These are phyloP conservation scores for Chloropsis cyanopogon DNA, from an alignment of 2,113 vertebrate genomes.

Conservation along the genomic window DNA sequence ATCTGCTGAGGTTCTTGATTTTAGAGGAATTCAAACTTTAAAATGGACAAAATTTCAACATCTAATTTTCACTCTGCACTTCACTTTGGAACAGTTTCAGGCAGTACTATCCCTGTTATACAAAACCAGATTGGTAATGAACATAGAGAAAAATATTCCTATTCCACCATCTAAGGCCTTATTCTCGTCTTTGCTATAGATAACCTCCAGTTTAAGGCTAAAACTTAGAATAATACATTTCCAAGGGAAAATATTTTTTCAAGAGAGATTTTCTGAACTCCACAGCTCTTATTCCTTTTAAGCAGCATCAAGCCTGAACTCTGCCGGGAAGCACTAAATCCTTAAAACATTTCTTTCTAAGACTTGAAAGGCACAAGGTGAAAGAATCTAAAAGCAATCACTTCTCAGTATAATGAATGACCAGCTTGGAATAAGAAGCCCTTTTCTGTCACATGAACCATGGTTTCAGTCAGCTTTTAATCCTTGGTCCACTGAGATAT, in stretches of 20 bases:
- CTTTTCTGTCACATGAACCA: neutral
- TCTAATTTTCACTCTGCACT: neutral
- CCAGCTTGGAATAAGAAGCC: neutral
- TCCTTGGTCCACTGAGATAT: neutral
- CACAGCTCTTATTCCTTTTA: neutral
- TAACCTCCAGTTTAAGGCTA: neutral
- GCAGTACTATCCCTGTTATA: no score
- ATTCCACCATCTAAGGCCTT: neutral
- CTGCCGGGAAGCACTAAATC: neutral
- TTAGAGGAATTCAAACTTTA: neutral
- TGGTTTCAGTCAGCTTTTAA: neutral
- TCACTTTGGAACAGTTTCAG: neutral
- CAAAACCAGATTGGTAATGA: neutral
- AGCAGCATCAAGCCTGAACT: neutral
- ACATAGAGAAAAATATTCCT: neutral
- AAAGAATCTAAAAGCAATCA: neutral
- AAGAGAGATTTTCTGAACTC: neutral
- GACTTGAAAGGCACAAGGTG: neutral
- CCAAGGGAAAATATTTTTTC: neutral
- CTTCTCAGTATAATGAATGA: neutral
- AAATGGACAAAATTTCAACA: neutral
- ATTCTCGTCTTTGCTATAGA: neutral
- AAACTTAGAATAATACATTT: neutral
- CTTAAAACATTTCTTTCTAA: neutral
- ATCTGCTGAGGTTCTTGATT: neutral